These are phyloP conservation scores for Pogonocherus hispidulus DNA, from an alignment of 2,888 invertebrate species.

Conservation along the genomic window DNA sequence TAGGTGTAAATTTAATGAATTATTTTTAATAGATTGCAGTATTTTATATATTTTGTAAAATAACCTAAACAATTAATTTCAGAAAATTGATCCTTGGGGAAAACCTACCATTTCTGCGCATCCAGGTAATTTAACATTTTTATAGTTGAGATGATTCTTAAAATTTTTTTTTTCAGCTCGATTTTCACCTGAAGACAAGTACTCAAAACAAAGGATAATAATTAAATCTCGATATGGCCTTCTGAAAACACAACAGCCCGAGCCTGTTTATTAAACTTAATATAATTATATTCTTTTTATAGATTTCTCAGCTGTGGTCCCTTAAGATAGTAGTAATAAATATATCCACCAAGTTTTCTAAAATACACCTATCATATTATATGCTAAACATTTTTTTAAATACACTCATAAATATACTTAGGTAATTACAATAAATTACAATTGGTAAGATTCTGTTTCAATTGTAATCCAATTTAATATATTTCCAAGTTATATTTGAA, in stretches of 20 bases:
- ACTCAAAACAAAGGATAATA: constrained; percentile 54
- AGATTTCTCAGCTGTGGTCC: too few species aligned
- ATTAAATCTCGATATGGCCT: constrained; percentile 53
- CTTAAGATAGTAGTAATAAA: too few species aligned
- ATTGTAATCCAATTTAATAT: too few species aligned
- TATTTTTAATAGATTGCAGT: not conserved
- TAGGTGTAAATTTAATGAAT: too few species aligned
- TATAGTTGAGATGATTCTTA: not conserved
- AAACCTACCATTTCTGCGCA: constrained; percentile 56
- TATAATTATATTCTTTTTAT: not conserved
- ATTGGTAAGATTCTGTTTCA: too few species aligned
- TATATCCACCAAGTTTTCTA: too few species aligned
- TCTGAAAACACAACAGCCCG: constrained; percentile 53
- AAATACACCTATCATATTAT: too few species aligned
- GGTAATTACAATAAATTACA: too few species aligned
- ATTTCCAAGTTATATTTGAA: too few species aligned
- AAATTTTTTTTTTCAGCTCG: constrained; percentile 48
- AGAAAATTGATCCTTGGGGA: constrained; percentile 51
- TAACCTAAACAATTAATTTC: constrained; percentile 24
- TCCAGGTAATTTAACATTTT: constrained; percentile 48
- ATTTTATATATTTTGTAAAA: not conserved
- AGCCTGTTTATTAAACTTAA: constrained; percentile 51
- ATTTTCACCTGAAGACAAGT: constrained; percentile 57
- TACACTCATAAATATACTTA: too few species aligned
- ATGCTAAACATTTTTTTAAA: too few species aligned